These are phyloP conservation scores for Sphinx pinastri DNA, from an alignment of 2,888 invertebrate genomes.

Conservation along the genomic window DNA sequence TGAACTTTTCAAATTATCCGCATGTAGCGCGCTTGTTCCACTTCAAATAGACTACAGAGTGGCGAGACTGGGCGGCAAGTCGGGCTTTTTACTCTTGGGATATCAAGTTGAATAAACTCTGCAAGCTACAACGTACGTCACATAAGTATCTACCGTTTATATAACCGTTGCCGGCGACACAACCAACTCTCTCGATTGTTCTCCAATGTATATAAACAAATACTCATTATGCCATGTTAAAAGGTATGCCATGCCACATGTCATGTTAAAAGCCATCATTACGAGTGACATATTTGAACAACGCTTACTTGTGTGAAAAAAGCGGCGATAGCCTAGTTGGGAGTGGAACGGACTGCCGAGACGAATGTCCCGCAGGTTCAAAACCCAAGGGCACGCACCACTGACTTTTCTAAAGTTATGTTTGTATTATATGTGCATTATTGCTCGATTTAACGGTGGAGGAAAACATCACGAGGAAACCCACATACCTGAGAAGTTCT, in stretches of 20 bases:
- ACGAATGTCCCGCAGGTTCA: too few species aligned
- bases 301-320: too few species aligned
- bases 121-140: conserved; percentile 39
- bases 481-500: too few species aligned
- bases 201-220: conserved; percentile 27
- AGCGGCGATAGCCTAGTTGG: too few species aligned
- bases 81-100: conserved; percentile 52
- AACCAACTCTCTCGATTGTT: conserved; percentile 39
- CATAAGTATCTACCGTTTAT: conserved; percentile 36
- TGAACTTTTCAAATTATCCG: conserved; percentile 83
- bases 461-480: too few species aligned
- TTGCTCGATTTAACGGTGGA: too few species aligned
- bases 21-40: conserved; percentile 71
- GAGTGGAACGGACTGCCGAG: too few species aligned
- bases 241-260: not conserved
- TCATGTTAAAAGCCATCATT: conserved; percentile 5
- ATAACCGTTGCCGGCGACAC: conserved; percentile 32
- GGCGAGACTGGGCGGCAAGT: conserved; percentile 38
- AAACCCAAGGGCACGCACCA: too few species aligned
- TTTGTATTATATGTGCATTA: too few species aligned
- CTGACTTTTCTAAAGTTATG: too few species aligned
- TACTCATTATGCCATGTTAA: not conserved
- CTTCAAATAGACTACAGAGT: conserved; percentile 58
- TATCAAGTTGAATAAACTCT: conserved; percentile 60
- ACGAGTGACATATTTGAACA: conserved; percentile 15